phyloP scores from a whole-genome alignment of 53 echinoderm and acorn worm species.

The Holothuria leucospilota region DNA sequence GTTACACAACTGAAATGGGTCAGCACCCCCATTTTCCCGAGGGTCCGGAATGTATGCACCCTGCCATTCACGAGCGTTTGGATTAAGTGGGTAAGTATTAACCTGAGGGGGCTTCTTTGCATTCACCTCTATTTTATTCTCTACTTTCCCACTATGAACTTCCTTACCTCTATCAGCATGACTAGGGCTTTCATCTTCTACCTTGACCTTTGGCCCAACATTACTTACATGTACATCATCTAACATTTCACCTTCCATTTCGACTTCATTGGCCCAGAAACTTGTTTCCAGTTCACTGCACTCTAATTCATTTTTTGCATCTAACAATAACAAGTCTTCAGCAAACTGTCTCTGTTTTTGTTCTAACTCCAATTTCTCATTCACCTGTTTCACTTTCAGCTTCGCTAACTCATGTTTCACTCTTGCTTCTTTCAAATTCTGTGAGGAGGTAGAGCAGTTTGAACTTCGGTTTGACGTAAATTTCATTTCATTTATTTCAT shows the following conservation, averaged over 20 bases:
- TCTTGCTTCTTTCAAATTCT: slow-evolving; percentile 45
- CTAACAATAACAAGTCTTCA: slow-evolving; percentile 10
- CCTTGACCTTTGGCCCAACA: not conserved
- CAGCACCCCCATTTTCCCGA: not conserved
- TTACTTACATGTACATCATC: not conserved
- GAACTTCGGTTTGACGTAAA: not conserved
- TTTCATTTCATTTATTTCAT: too few relatives aligned
- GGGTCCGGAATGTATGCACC: not conserved
- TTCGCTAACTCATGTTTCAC: slow-evolving; percentile 35
- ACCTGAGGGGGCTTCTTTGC: not conserved
- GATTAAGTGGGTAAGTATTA: not conserved
- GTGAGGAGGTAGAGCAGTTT: not conserved
- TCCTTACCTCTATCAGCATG: not conserved
- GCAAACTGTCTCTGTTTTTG: slow-evolving; percentile 20
- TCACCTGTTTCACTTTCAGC: slow-evolving; percentile 44
- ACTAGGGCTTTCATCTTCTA: not conserved
- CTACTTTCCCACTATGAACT: not conserved
- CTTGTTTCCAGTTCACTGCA: slow-evolving; percentile 36
- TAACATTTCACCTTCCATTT: not conserved
- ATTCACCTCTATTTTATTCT: too few relatives aligned
- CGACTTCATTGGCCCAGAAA: slow-evolving; percentile 44
- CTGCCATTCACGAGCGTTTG: not conserved
- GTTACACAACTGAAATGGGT: not conserved
- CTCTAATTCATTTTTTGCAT: slow-evolving; percentile 18
- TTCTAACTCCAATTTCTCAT: slow-evolving; percentile 36